Conservation (phyloP, 1,140 invertebrate genomes). For the Euborellia annulipes region DNA sequence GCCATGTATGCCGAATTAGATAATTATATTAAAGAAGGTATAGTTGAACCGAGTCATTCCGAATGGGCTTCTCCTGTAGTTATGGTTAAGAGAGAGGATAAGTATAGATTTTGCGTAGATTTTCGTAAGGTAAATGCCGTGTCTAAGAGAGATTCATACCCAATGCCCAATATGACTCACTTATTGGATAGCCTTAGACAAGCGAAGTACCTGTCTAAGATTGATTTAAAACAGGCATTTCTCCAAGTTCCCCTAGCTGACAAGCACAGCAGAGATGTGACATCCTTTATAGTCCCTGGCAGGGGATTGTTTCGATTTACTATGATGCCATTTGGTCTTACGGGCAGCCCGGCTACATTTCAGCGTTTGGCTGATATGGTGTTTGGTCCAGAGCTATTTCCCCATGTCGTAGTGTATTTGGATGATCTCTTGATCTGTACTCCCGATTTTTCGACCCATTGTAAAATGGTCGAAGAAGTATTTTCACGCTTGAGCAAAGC, state of each 20-base stretch:
- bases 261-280: slow-evolving; percentile 22
- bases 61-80: no score
- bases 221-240: background rate
- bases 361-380: slow-evolving; percentile 17
- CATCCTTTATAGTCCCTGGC: slow-evolving; percentile 27
- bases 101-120: no score
- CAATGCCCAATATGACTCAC: no score
- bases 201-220: no score
- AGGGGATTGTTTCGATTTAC: slow-evolving; percentile 26
- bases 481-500: background rate
- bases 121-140: no score
- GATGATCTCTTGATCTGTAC: slow-evolving; percentile 10
- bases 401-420: slow-evolving; percentile 2
- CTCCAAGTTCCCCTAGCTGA: slow-evolving; percentile 21
- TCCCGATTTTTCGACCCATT: background rate
- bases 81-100: no score
- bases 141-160: no score
- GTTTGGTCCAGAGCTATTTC: slow-evolving; percentile 9
- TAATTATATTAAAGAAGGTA: no score
- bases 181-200: no score
- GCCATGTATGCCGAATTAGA: no score
- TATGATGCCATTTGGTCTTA: slow-evolving; percentile 29
- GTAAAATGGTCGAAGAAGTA: slow-evolving; percentile 3
- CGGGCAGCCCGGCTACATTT: slow-evolving; percentile 24
- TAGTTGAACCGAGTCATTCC: no score